A percentile compares a stretch with the other conserved stretches of the same genome.
Conservation (phyloP, 1,140 invertebrate species). For the Meloidogyne floridensis region DNA sequence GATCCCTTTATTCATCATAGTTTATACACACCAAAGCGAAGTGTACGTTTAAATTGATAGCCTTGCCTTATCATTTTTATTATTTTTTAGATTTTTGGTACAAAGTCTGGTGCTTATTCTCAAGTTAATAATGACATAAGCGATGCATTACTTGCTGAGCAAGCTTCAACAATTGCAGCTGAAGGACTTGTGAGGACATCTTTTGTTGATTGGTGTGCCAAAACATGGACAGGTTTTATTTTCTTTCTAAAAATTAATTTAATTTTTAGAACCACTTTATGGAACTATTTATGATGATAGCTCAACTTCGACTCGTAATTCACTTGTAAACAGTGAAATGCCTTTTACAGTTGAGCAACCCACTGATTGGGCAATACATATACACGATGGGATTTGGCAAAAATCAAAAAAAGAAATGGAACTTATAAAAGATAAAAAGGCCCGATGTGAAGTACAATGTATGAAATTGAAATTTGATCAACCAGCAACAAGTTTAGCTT, state of each 20-base stretch:
- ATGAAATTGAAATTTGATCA: conserved; percentile 39
- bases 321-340: conserved; percentile 46
- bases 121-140: conserved; percentile 28
- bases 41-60: conserved; percentile 40
- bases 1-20: conserved; percentile 31
- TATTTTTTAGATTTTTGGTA: conserved; percentile 48
- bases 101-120: conserved; percentile 47
- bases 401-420: conserved; percentile 50
- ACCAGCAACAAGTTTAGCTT: conserved; percentile 45
- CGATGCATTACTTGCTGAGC: conserved; percentile 29
- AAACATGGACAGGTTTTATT: conserved; percentile 46
- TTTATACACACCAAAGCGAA: conserved; percentile 54
- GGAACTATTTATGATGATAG: conserved; percentile 56
- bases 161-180: conserved; percentile 16
- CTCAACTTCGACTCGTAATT: conserved; percentile 46
- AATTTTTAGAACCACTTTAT: conserved; percentile 54
- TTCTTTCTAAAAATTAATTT: background rate
- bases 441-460: conserved; percentile 40
- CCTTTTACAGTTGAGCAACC: conserved; percentile 46
- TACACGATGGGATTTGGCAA: conserved; percentile 55
- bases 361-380: conserved; percentile 60
- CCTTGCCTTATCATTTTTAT: background rate
- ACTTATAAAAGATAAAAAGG: conserved; percentile 45
- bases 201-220: conserved; percentile 65
- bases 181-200: conserved; percentile 56